Percentiles rank a stretch among this genome's conserved stretches.
Conservation (phyloP, 2,888 invertebrate species). For the Clusia tigrina region DNA sequence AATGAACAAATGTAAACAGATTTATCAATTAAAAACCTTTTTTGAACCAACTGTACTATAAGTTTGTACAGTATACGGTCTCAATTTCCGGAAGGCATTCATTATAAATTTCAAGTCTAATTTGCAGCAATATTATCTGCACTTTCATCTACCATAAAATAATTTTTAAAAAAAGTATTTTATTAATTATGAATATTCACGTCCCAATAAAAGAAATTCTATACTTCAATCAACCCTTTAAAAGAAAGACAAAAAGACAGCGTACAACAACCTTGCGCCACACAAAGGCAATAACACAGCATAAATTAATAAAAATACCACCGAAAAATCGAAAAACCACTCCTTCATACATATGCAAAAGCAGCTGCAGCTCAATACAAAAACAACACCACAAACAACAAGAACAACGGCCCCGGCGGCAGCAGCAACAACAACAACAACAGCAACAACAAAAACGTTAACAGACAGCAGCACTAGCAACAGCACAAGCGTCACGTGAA, state of each 20-base stretch:
- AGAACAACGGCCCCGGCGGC: conserved; percentile 16
- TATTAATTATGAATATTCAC: no score
- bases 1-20: no score
- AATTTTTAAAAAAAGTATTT: no score
- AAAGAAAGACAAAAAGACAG: not conserved
- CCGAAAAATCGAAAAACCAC: conserved; percentile 5
- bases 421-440: conserved; percentile 18
- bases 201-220: no score
- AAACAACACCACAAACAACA: conserved; percentile 9
- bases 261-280: conserved; percentile 29
- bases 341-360: not conserved
- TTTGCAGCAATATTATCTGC: no score
- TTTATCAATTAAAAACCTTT: no score
- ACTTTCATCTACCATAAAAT: no score
- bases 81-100: no score
- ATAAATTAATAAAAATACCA: conserved; percentile 4
- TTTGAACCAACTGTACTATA: no score
- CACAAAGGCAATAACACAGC: conserved; percentile 18
- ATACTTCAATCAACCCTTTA: no score
- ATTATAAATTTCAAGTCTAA: no score
- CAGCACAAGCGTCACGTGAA: conserved; percentile 9
- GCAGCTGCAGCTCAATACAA: conserved; percentile 9
- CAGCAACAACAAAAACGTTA: conserved; percentile 14
- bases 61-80: no score
- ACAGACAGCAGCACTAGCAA: conserved; percentile 1